Percentiles rank a stretch among this genome's conserved stretches.
These are phyloP conservation scores for Triplophysa bombifrons DNA, from an alignment of 2,797 vertebrate species.

Conservation along the genomic window DNA sequence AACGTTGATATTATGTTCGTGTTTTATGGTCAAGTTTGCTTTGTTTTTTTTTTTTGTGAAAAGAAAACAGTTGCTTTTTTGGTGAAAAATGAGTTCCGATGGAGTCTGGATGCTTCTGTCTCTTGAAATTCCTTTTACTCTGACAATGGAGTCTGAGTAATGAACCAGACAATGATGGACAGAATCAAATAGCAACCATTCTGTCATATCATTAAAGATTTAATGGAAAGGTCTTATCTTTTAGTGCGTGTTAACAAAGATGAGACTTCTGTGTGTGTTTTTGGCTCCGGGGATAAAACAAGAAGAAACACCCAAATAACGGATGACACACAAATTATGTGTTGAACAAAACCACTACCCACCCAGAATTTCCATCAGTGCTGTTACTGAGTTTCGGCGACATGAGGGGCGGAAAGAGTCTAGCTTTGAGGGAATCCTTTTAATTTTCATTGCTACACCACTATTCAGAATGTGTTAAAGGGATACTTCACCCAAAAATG, in stretches of 20 bases:
- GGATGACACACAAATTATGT: constrained; percentile 21
- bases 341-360: constrained; percentile 20
- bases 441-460: constrained; percentile 16
- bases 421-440: constrained; percentile 33
- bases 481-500: no score
- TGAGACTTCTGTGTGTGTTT: background rate
- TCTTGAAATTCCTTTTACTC: constrained; percentile 22
- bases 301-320: constrained; percentile 27
- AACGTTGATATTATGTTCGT: constrained; percentile 41
- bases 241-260: constrained; percentile 1
- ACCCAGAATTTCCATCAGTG: background rate
- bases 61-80: constrained; percentile 29
- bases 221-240: constrained; percentile 27
- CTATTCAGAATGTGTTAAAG: background rate
- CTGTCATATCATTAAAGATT: constrained; percentile 10
- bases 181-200: constrained; percentile 13
- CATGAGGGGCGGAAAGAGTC: constrained; percentile 17
- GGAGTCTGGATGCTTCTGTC: constrained; percentile 23
- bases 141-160: constrained; percentile 28
- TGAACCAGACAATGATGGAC: constrained; percentile 13
- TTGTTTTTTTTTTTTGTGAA: background rate
- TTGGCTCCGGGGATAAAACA: background rate
- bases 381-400: constrained; percentile 15
- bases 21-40: constrained; percentile 29
- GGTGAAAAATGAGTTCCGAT: constrained; percentile 35